Evolutionary conservation across 2,888 invertebrate genomes (phyloP), one percentile per base, ranked within the genome.

Genomic region (Amorpha juglandis): DNA sequence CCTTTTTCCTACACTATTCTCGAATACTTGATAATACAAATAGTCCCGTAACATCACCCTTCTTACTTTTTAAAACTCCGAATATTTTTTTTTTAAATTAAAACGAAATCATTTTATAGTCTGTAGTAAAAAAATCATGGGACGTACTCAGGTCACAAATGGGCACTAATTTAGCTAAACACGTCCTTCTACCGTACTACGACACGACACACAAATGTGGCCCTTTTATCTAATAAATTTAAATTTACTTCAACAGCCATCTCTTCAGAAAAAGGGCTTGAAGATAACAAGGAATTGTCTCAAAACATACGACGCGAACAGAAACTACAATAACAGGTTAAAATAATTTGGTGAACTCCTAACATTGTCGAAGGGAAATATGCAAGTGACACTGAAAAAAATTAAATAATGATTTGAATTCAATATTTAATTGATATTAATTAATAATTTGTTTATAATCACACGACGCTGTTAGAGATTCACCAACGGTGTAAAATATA

Each of bases 1-100:
- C 58, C 58, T 58, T 58, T 58, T 58, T 58, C 58, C 42, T 58
- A 58, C 38, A 16, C 42, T 58, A 38, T 58, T 58, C 38, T 19
- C 38, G 19, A 58, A 58, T 58, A 58, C 58, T 58, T 58, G 58
- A 58, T 38, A 58, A 58, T 58, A 58, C 58, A 19, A 42, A 55
- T 14, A 27, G 27, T 27, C n/a, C 12, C 51, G 21, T 51, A 11
- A 38, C 9, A 55, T 38, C 38, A 55, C 55, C 7, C 16, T 9
- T 11, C n/a, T 35, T n/a, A 16, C 4, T 2, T 35, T 55, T n/a
- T 14, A 55, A 16, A 55, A 16, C 55, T 38, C n/a, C n/a, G n/a
- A n/a, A n/a, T n/a, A n/a, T n/a, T n/a, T n/a, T n/a, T n/a, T n/a
- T n/a, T n/a, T n/a, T n/a, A n/a, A n/a, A n/a, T n/a, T n/a, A n/a